These are phyloP conservation scores for Branchipolynoe longqiensis DNA, from an alignment of 2,888 invertebrate genomes.

Conservation along the genomic window DNA sequence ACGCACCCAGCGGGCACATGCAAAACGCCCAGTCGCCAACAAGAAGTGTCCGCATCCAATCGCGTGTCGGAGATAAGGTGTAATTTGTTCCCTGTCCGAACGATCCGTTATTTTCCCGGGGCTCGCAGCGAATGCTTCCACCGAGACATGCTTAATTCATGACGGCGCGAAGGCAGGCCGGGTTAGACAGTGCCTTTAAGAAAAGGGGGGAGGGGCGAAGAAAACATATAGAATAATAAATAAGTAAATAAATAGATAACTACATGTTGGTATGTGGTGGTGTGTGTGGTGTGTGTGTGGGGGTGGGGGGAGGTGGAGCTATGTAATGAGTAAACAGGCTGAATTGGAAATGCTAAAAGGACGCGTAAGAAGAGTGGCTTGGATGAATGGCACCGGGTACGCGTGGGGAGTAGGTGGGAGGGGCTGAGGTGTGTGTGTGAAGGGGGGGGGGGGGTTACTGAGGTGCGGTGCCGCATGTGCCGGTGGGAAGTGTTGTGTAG, in stretches of 20 bases:
- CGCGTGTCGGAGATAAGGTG: slow-evolving; percentile 50
- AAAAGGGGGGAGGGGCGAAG: too few species aligned
- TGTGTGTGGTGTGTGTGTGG: too few species aligned
- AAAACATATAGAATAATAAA: too few species aligned
- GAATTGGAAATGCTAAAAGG: slow-evolving; percentile 37
- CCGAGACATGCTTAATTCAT: slow-evolving; percentile 37
- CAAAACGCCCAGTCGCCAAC: slow-evolving; percentile 43
- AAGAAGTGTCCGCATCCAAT: slow-evolving; percentile 11
- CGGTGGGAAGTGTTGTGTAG: not conserved
- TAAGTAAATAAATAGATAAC: too few species aligned
- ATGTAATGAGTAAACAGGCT: not conserved
- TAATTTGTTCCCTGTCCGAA: slow-evolving; percentile 55
- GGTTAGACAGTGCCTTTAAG: slow-evolving; percentile 15
- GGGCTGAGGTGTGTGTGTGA: too few species aligned
- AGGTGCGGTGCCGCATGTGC: not conserved
- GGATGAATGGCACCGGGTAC: slow-evolving; percentile 16
- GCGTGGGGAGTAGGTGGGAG: not conserved
- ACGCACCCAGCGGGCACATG: slow-evolving; percentile 6
- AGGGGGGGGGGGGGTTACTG: too few species aligned
- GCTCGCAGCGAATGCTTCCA: not conserved
- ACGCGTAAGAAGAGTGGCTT: not conserved
- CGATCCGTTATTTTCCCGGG: not conserved
- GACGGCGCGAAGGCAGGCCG: not conserved
- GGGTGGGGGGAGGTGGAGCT: not conserved
- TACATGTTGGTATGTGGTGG: too few species aligned